These are phyloP conservation scores for Stichodactyla helianthus DNA, from an alignment of 64 coral and sea anemone genomes.

Conservation along the genomic window DNA sequence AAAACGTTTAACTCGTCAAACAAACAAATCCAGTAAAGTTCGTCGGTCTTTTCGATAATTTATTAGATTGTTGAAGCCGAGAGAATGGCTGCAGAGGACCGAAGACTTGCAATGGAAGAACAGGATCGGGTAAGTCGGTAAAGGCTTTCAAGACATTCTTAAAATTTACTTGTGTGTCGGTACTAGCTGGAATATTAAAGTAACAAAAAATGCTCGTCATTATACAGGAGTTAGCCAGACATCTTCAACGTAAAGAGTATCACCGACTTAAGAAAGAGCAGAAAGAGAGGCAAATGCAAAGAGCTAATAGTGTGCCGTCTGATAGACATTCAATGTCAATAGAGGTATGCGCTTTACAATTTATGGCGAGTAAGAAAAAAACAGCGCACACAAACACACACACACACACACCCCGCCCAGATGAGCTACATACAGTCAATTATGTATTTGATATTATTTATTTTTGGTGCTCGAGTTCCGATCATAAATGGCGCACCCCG, in stretches of 20 bases:
- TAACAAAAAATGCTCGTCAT: background rate
- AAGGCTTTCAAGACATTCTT: background rate
- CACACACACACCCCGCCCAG: too few relatives aligned
- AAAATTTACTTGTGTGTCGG: background rate
- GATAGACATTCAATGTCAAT: constrained; percentile 14
- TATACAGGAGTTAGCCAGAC: constrained; percentile 43
- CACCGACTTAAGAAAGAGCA: constrained; percentile 34
- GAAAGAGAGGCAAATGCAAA: constrained; percentile 43
- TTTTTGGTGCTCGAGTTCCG: too few relatives aligned
- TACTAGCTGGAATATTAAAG: background rate
- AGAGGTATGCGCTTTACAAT: background rate
- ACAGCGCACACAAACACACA: too few relatives aligned
- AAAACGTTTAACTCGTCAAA: background rate
- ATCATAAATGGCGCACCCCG: too few relatives aligned
- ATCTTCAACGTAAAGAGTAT: constrained; percentile 54
- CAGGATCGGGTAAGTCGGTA: constrained; percentile 69
- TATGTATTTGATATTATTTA: too few relatives aligned
- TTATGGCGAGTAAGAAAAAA: too few relatives aligned
- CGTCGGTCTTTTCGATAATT: background rate
- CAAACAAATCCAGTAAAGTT: background rate
- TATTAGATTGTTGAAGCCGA: constrained; percentile 54
- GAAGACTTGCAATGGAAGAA: constrained; percentile 78
- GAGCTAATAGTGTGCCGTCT: constrained; percentile 39
- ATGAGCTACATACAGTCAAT: too few relatives aligned
- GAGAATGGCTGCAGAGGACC: constrained; percentile 50